Percentiles rank a stretch among this genome's conserved stretches.
Conservation (phyloP, 2,797 vertebrate species). For the Prunella strophiata region DNA sequence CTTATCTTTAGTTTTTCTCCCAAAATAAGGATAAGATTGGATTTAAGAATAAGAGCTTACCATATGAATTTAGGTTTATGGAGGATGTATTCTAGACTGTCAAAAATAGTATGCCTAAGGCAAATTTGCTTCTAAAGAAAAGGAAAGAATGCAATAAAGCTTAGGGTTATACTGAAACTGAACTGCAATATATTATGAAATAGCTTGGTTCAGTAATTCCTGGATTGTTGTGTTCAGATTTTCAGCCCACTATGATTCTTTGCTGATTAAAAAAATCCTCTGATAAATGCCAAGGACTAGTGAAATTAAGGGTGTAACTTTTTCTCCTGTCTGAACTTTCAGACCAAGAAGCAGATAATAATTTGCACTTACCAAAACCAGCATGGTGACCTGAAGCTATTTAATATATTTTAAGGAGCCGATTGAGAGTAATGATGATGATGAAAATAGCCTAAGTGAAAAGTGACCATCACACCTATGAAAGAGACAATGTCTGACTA, state of each 20-base stretch:
- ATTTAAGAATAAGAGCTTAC: constrained; percentile 54
- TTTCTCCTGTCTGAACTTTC: not conserved
- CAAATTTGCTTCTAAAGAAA: constrained; percentile 42
- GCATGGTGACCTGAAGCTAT: not conserved
- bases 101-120: constrained; percentile 48
- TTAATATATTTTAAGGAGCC: not conserved
- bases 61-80: constrained; percentile 54
- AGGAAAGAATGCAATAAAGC: constrained; percentile 57
- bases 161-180: constrained; percentile 31
- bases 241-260: not conserved
- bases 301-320: constrained; percentile 2
- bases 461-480: not conserved
- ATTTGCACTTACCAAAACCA: not conserved
- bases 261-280: not conserved
- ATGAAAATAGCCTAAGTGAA: not conserved
- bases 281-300: not conserved
- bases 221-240: not conserved
- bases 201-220: constrained; percentile 20
- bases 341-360: not conserved
- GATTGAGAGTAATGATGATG: not conserved
- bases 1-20: constrained; percentile 27
- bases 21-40: constrained; percentile 58
- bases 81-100: constrained; percentile 52
- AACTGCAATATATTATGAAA: constrained; percentile 19
- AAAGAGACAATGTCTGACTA: not conserved